A percentile compares a stretch with the other conserved stretches of the same genome.
These are phyloP conservation scores for Oxystoma pomonae DNA, from an alignment of 2,888 invertebrate species.

Conservation along the genomic window DNA sequence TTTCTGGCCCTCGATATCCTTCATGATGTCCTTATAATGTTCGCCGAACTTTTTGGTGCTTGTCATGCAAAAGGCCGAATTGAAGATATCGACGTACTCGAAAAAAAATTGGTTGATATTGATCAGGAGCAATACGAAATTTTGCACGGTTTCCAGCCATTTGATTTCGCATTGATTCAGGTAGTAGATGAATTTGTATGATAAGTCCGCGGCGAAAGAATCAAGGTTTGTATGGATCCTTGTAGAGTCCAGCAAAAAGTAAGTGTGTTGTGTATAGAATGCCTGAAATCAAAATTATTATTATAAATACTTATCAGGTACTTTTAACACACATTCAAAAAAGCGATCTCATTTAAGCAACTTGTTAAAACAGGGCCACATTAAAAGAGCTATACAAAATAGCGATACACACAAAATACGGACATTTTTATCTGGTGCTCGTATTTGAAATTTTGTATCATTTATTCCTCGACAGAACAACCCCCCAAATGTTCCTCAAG, in stretches of 20 bases:
- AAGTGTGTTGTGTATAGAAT: constrained; percentile 33
- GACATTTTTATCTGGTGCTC: no score
- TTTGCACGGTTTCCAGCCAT: constrained; percentile 32
- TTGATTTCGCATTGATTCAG: constrained; percentile 36
- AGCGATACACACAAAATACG: no score
- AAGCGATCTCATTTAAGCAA: no score
- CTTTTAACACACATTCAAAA: no score
- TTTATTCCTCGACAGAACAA: no score
- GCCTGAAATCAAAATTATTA: constrained; percentile 25
- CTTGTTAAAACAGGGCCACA: no score
- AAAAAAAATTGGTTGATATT: constrained; percentile 17
- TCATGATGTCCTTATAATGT: constrained; percentile 9
- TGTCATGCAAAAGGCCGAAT: neutral
- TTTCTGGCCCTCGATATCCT: constrained; percentile 12
- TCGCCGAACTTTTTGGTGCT: constrained; percentile 1
- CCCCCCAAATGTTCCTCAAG: no score
- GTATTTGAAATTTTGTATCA: no score
- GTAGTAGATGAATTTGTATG: constrained; percentile 33
- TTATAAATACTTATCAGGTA: neutral
- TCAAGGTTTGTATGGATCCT: constrained; percentile 30
- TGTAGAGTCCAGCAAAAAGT: constrained; percentile 27
- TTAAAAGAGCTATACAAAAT: no score
- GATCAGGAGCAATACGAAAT: constrained; percentile 21
- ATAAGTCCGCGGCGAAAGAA: constrained; percentile 33
- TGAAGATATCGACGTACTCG: constrained; percentile 11